These are phyloP conservation scores for Sinhomidia bicolor DNA, from an alignment of 2,888 invertebrate species.

Conservation along the genomic window DNA sequence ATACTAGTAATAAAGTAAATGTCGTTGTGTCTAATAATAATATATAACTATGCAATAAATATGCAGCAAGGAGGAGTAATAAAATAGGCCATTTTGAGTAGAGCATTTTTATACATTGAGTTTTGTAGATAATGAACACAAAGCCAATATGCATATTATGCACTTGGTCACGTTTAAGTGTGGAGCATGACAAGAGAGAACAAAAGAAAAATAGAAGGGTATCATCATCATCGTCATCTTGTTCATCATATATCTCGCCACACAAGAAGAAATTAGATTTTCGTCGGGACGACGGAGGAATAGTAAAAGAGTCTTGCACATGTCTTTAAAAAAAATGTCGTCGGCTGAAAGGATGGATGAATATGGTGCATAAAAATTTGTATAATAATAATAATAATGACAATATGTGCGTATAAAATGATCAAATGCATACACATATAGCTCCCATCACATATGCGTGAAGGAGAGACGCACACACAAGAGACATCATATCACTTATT, in stretches of 20 bases:
- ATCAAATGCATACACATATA: background rate
- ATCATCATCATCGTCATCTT: background rate
- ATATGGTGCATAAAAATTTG: background rate
- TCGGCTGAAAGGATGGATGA: background rate
- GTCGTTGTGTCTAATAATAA: background rate
- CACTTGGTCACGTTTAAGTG: constrained; percentile 31
- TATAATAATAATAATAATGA: constrained; percentile 8
- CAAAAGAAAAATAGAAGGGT: constrained; percentile 14
- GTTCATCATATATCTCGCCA: constrained; percentile 23
- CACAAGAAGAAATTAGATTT: constrained; percentile 54
- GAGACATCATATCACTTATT: no score
- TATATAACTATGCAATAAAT: constrained; percentile 24
- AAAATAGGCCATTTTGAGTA: constrained; percentile 27
- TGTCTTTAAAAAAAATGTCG: background rate
- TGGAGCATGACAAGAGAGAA: constrained; percentile 23
- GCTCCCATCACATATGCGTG: background rate
- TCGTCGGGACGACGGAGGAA: background rate
- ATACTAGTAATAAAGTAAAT: background rate
- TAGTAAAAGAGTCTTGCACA: constrained; percentile 3
- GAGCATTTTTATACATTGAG: background rate
- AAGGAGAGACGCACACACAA: background rate
- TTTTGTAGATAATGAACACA: background rate
- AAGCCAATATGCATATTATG: background rate
- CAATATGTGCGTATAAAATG: constrained; percentile 6
- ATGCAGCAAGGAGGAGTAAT: constrained; percentile 11